Evolutionary conservation across 2,113 vertebrate genomes (phyloP), one percentile per base, ranked within the genome.

Genomic region (Salvelinus fontinalis): DNA sequence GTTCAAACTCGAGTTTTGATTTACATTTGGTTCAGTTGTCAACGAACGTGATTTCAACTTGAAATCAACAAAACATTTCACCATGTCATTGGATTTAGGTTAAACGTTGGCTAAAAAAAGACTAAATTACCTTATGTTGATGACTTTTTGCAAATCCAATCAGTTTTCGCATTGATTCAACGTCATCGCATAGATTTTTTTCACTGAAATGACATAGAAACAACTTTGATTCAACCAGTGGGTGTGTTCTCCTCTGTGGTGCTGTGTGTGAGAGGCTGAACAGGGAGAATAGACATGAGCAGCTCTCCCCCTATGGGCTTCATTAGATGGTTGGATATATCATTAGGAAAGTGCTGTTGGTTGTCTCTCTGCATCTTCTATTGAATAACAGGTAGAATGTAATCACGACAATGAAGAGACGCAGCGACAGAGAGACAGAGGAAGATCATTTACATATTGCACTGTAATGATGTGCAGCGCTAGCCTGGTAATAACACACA

Each of bases 281-380:
- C 16, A 22, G n/a, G 59, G n/a, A 24, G 59, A 62, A 11, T 8
- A 62, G 59, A 9, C 3, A 3, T 22, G 59, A 62, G 73, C 83
- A 78, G 76, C 34, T 1, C 20, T 12, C 44, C 22, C 73, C 77
- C 34, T 67, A 29, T 48, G 77, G 67, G 60, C 60, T 29, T 75
- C 73, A 66, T 83, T 80, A 82, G 71, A 18, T 73, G 70, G 59
- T 75, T 74, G 76, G 80, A 77, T 85, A 65, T 76, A 70, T 86
- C 78, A 84, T 83, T 77, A 77, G 72, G 62, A 79, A 73, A 74
- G 77, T 64, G 67, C 70, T 70, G 16, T 81, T 74, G 16, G 81
- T 70, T 78, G 79, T 74, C 57, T 70, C 39, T 48, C 65, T 64
- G 71, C 6, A 48, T 65, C 26, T 80, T 74, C 73, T 77, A 82